A percentile compares a stretch with the other conserved stretches of the same genome.
Evolutionary conservation across 1,140 invertebrate species (phyloP).

Genomic region (Lasioglossum baleicum): DNA sequence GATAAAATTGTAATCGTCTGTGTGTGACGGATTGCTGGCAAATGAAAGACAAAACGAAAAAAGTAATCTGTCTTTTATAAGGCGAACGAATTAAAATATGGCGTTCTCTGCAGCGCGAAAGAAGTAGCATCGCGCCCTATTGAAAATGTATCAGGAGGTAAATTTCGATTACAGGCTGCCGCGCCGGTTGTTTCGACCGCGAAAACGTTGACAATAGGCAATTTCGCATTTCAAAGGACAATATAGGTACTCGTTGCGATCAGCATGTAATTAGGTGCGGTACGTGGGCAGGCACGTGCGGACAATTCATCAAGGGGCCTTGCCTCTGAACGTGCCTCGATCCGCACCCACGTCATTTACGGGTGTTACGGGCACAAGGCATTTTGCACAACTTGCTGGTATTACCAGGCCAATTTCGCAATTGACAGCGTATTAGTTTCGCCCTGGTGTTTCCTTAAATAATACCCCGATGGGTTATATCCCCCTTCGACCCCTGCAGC

Average conservation of each 20-base stretch:
- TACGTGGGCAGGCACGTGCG: constrained; percentile 77
- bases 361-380: constrained; percentile 72
- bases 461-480: constrained; percentile 6
- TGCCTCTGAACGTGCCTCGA: constrained; percentile 64
- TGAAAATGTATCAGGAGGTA: constrained; percentile 54
- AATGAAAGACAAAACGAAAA: no score
- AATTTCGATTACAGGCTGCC: constrained; percentile 52
- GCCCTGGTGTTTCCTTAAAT: constrained; percentile 47
- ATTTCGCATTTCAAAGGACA: constrained; percentile 73
- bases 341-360: constrained; percentile 70
- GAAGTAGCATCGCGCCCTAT: constrained; percentile 30
- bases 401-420: constrained; percentile 68
- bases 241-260: constrained; percentile 77
- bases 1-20: no score
- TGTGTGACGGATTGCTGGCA: no score
- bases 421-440: constrained; percentile 69
- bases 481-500: neutral
- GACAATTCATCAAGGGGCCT: constrained; percentile 78
- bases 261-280: constrained; percentile 79
- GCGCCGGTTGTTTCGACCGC: constrained; percentile 67
- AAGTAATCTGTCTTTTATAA: neutral
- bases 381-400: constrained; percentile 70
- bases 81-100: neutral
- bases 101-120: neutral
- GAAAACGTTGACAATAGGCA: constrained; percentile 72